Evolutionary conservation across 2,888 invertebrate species (phyloP).

Genomic region (Synergus laeviventris): DNA sequence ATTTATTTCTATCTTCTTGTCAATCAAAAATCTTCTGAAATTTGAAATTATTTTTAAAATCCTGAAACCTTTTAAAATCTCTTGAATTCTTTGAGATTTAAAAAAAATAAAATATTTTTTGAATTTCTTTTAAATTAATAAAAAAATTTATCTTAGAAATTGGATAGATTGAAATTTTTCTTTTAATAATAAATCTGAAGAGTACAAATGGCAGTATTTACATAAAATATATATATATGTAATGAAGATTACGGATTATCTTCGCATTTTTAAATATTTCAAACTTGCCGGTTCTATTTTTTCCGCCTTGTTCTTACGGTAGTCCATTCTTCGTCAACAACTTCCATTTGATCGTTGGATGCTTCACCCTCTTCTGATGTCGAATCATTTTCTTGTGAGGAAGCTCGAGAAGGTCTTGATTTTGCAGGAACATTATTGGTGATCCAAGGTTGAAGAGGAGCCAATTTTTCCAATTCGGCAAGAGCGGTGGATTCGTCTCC

Average conservation of each 20-base stretch:
- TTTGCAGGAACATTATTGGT: constrained; percentile 42
- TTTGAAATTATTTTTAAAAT: too few species aligned
- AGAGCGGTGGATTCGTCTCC: constrained; percentile 57
- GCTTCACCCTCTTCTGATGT: constrained; percentile 19
- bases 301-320: constrained; percentile 65
- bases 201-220: not conserved
- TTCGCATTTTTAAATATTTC: not conserved
- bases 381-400: not conserved
- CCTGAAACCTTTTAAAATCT: too few species aligned
- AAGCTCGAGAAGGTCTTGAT: not conserved
- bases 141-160: too few species aligned
- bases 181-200: not conserved
- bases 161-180: too few species aligned
- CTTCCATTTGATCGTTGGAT: constrained; percentile 56
- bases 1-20: too few species aligned
- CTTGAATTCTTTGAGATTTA: too few species aligned
- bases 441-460: constrained; percentile 67
- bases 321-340: constrained; percentile 64
- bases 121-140: too few species aligned
- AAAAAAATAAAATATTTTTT: too few species aligned
- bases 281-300: constrained; percentile 55
- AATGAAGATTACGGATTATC: not conserved
- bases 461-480: constrained; percentile 64
- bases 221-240: not conserved
- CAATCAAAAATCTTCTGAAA: too few species aligned